These are phyloP conservation scores for Tineola bisselliella DNA, from an alignment of 2,888 invertebrate genomes.

Conservation along the genomic window DNA sequence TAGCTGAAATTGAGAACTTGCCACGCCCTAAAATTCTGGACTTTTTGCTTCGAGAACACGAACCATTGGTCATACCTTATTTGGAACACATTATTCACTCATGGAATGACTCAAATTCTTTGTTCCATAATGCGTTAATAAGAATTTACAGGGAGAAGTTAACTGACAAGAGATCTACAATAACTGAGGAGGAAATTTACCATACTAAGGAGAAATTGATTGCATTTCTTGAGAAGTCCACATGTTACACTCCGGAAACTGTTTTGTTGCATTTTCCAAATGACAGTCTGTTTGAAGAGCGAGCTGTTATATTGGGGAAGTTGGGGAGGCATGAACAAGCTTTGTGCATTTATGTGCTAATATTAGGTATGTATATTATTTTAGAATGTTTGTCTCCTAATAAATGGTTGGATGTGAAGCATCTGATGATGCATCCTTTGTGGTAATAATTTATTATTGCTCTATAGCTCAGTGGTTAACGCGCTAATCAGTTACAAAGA, in stretches of 20 bases:
- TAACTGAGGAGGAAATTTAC: conserved; percentile 44
- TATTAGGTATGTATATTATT: conserved; percentile 75
- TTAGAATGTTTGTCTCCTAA: no score
- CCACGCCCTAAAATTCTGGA: conserved; percentile 90
- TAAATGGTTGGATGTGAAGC: no score
- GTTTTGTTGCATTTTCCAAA: conserved; percentile 88
- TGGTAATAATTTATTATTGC: no score
- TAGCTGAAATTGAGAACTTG: conserved; percentile 86
- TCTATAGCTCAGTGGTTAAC: no score
- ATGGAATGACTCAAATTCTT: conserved; percentile 86
- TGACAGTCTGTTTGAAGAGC: conserved; percentile 87
- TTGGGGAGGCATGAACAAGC: conserved; percentile 93
- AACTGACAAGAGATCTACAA: conserved; percentile 40
- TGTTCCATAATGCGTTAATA: conserved; percentile 91
- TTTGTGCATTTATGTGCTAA: conserved; percentile 89
- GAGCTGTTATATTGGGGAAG: conserved; percentile 92
- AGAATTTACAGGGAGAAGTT: conserved; percentile 87
- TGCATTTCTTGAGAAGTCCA: conserved; percentile 82
- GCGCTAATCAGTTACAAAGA: no score
- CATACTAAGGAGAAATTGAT: conserved; percentile 70
- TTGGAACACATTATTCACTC: conserved; percentile 91
- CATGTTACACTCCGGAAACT: conserved; percentile 84
- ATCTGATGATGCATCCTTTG: no score
- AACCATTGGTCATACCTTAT: conserved; percentile 87
- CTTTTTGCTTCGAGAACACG: conserved; percentile 85